phyloP scores from a whole-genome alignment of 1,140 invertebrate genomes.

The Frieseomelitta varia region DNA sequence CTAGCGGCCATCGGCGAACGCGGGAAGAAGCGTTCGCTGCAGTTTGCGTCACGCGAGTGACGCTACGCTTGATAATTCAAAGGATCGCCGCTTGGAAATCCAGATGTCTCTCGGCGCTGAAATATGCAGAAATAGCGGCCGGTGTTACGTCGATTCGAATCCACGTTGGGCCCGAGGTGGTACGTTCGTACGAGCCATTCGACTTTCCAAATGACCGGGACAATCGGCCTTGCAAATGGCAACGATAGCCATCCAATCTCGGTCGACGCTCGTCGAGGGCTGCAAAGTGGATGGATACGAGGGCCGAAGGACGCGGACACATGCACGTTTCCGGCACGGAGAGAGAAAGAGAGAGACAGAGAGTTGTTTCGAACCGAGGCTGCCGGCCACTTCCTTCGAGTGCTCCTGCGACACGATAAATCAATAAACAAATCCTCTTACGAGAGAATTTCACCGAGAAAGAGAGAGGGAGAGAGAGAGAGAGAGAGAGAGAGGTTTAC shows the following conservation, averaged over 20 bases:
- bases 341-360: too few relatives aligned
- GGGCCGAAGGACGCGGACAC: constrained; percentile 21
- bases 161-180: too few relatives aligned
- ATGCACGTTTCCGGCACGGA: constrained; percentile 26
- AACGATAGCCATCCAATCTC: constrained; percentile 66
- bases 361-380: constrained; percentile 47
- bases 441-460: background rate
- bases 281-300: constrained; percentile 60
- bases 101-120: background rate
- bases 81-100: background rate
- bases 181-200: constrained; percentile 7
- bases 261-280: constrained; percentile 49
- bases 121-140: constrained; percentile 34
- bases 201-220: constrained; percentile 53
- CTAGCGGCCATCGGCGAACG: background rate
- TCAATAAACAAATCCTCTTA: constrained; percentile 3
- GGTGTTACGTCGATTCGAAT: background rate
- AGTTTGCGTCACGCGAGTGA: background rate
- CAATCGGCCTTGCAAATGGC: constrained; percentile 64
- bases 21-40: background rate
- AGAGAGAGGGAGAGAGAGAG: too few relatives aligned
- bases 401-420: constrained; percentile 5
- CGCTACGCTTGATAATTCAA: constrained; percentile 12
- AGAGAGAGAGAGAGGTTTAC: too few relatives aligned
- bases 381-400: constrained; percentile 57